Percentiles rank a stretch among this genome's conserved stretches.
Evolutionary conservation across 2,888 invertebrate genomes (phyloP).

Genomic region (Ashinkailepas kermadecensis): DNA sequence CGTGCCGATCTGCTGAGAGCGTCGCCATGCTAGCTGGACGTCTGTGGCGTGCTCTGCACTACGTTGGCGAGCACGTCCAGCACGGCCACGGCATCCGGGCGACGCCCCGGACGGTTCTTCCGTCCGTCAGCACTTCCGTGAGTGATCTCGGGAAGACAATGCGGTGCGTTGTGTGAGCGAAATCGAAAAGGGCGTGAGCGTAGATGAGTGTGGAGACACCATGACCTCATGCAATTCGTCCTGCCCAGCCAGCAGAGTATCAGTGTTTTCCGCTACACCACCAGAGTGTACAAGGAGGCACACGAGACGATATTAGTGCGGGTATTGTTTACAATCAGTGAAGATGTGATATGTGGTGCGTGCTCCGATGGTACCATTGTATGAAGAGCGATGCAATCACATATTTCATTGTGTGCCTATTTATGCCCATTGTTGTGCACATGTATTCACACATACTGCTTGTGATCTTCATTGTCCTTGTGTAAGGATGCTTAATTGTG

Average conservation of each 20-base stretch:
- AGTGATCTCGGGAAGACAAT: no score
- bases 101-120: background rate
- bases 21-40: background rate
- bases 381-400: no score
- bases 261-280: constrained; percentile 10
- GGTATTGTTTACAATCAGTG: background rate
- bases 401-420: no score
- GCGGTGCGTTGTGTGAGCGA: background rate
- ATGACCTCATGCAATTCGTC: background rate
- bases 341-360: no score
- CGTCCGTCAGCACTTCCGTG: background rate
- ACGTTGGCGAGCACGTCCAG: background rate
- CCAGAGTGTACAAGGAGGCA: constrained; percentile 4
- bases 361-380: no score
- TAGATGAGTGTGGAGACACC: background rate
- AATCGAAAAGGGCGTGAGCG: background rate
- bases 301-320: background rate
- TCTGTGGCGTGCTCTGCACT: background rate
- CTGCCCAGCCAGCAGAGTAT: constrained; percentile 8
- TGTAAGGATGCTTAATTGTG: no score
- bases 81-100: background rate
- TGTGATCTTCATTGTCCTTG: no score
- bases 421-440: no score
- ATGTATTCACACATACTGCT: no score
- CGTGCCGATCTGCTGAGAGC: constrained; percentile 50